Conservation (phyloP, 2,888 invertebrate genomes). For the Mactromeris polynyma region DNA sequence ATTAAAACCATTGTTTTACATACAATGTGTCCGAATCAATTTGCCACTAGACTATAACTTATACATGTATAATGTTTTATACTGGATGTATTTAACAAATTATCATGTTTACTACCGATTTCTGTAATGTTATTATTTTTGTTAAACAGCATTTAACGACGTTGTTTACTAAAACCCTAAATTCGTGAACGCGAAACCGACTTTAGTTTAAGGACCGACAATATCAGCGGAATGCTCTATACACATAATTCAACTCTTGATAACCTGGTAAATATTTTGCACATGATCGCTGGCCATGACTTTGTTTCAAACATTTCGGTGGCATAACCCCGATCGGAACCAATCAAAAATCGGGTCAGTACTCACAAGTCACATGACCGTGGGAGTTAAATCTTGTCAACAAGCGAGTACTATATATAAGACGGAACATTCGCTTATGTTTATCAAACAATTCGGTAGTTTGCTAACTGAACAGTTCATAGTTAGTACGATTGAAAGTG, state of each 20-base stretch:
- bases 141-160: background rate
- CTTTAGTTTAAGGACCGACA: no score
- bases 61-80: no score
- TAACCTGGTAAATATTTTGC: slow-evolving; percentile 29
- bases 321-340: slow-evolving; percentile 46
- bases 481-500: background rate
- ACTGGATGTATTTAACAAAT: no score
- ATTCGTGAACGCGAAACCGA: no score
- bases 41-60: no score
- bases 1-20: no score
- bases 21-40: no score
- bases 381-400: slow-evolving; percentile 37
- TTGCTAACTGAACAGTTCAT: background rate
- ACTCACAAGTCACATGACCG: slow-evolving; percentile 46
- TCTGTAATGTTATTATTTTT: background rate
- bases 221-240: background rate
- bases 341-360: slow-evolving; percentile 39
- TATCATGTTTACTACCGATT: no score
- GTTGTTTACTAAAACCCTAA: no score
- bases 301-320: slow-evolving; percentile 6
- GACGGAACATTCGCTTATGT: background rate
- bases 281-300: slow-evolving; percentile 5
- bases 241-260: background rate
- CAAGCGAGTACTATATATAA: slow-evolving; percentile 7
- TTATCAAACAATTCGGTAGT: background rate